Base-by-base conservation (phyloP, 2,113 vertebrate genomes). In the Neotoma lepida region DNA sequence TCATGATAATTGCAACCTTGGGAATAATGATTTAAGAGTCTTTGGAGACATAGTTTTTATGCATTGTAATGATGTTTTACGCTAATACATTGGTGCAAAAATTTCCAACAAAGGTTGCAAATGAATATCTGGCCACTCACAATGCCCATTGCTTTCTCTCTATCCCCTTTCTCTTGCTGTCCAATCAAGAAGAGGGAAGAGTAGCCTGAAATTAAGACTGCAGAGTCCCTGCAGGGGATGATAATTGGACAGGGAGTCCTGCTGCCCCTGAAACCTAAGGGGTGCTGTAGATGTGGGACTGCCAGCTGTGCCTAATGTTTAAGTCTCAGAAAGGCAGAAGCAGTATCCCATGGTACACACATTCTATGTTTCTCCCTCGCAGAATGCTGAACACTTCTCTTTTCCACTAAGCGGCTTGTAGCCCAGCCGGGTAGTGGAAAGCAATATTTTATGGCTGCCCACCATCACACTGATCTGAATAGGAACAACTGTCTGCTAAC, bases 111-210 rank as follows among this genome's bases (percentile, higher is more conserved):
- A 78, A 85, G 10, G 24, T 91, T 61, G 17, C 46, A 96, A 70
- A 56, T 86, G 74, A 76, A 8, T 70, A 68, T 61, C 68, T 90
- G 82, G 17, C 54, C 76, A 51, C 35, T 88, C n/a, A 71, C 7
- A 82, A 2, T 18, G 22, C 26, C 49, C 9, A 49, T 61, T 71
- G 7, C 41, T 82, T 56, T 70, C 30, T 6, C 2, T 49, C 13
- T 54, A 14, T 91, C 61, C 82, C 63, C 91, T 88, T 82, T 61
- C 70, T 82, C 86, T 91, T 93, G 13, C 51, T 84, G 9, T n/a
- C 17, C 74, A 91, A 49, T 58, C 33, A 74, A 70, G 39, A 68
- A 80, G 12, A 9, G 8, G 46, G 1, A 10, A 49, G 49, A 44
- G 6, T 56, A 22, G 4, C 24, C 82, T 86, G 46, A 71, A 39